phyloP scores from a whole-genome alignment of 2,113 vertebrate species.

The Phyllostomus hastatus region DNA sequence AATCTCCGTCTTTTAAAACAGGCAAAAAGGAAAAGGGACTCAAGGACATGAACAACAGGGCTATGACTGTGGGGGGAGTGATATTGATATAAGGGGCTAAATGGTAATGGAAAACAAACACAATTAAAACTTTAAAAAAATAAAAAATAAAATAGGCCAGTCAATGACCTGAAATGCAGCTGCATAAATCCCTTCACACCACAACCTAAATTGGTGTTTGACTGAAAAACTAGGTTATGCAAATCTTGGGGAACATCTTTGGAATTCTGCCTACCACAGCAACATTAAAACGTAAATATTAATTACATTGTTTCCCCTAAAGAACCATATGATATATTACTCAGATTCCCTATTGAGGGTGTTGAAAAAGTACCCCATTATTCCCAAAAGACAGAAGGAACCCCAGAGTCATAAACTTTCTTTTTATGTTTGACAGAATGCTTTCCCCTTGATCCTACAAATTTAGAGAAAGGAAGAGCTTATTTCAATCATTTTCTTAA shows the following conservation, averaged over 20 bases:
- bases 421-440: not conserved
- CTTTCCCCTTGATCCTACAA: not conserved
- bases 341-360: not conserved
- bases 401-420: not conserved
- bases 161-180: not conserved
- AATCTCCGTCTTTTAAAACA: not conserved
- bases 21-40: too few relatives aligned
- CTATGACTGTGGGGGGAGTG: too few relatives aligned
- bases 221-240: not conserved
- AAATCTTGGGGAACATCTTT: not conserved
- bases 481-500: not conserved
- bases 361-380: not conserved
- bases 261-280: not conserved
- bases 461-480: not conserved
- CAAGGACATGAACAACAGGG: too few relatives aligned
- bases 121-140: too few relatives aligned
- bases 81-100: too few relatives aligned
- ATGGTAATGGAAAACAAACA: too few relatives aligned
- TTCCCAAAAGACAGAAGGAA: not conserved
- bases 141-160: not conserved
- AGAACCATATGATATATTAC: not conserved
- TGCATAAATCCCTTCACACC: not conserved
- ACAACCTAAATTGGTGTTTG: not conserved
- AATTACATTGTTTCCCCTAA: not conserved
- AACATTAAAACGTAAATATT: not conserved